Base-by-base conservation (phyloP, 2,797 vertebrate species). In the Linurgus olivaceus region DNA sequence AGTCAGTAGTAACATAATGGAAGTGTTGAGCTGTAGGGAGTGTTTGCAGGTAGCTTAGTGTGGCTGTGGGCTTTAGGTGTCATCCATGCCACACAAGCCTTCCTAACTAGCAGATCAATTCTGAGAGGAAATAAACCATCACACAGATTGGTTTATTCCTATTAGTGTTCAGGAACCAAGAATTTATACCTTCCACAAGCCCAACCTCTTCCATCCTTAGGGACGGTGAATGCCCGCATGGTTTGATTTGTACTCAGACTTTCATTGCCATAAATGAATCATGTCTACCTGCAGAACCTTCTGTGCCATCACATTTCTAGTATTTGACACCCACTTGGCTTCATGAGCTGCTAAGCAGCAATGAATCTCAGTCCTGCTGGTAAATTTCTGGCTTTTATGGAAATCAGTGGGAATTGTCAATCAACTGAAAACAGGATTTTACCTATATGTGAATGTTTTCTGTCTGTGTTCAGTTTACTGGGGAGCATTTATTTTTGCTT, bases 361-460 rank as follows among this genome's bases (percentile, higher is more conserved):
- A 88, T 81, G 24, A 78, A 48, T 80, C 47, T 84, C 76, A 65
- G 31, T 67, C 55, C 59, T 82, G 13, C 74, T 57, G 33, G 63
- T 87, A 70, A 82, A 86, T 70, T 79, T 89, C 76, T 76, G 66
- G 9, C n/a, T 90, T 2, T 48, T 63, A 18, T 1, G 52, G 51
- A 90, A 82, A 79, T 76, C 55, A 70, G 3, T 67, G 79, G 18
- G 51, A 94, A 25, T 61, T 57, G 29, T 59, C 35, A 62, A 13
- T 91, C 79, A 66, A 8, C 0, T 81, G 40, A 58, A 84, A 84
- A 42, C 28, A 76, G 35, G 52, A 73, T 79, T 94, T 91, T 58
- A 61, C n/a, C 44, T 57, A 11, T 25, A 35, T n/a, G n/a, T 76
- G 59, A 80, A 31, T 73, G 44, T 86, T 94, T 90, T 94, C 48